A percentile compares a stretch with the other conserved stretches of the same genome.
phyloP scores from a whole-genome alignment of 2,888 invertebrate species.

The Acanthosepion esculentum region DNA sequence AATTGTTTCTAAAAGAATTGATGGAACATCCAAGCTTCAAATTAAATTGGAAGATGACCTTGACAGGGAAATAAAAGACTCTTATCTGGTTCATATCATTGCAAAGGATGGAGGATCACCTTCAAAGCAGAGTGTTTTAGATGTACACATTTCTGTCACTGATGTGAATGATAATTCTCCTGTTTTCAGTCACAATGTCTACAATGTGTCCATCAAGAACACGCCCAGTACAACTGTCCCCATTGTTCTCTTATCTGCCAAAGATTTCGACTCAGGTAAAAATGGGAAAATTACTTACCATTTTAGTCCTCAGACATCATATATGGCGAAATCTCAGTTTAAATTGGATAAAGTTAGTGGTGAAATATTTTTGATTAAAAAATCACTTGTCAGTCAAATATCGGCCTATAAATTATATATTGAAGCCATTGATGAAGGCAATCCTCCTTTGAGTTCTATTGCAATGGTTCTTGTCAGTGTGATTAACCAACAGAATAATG shows the following conservation, averaged over 20 bases:
- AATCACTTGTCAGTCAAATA: not conserved
- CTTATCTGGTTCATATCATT: not conserved
- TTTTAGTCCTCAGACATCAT: not conserved
- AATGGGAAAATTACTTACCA: not conserved
- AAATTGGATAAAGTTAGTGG: not conserved
- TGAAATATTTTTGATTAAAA: not conserved
- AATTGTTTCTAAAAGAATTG: not conserved
- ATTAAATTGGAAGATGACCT: not conserved
- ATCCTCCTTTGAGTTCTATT: not conserved
- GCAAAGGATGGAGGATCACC: not conserved
- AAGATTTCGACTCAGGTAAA: not conserved
- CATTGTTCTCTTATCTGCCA: not conserved
- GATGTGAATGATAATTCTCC: not conserved
- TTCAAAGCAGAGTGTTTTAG: not conserved
- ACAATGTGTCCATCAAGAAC: not conserved
- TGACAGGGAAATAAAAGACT: not conserved
- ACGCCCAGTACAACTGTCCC: not conserved
- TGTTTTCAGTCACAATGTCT: not conserved
- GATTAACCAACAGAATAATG: not conserved
- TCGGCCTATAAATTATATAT: not conserved
- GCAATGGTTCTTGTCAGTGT: not conserved
- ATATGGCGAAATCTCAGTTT: not conserved
- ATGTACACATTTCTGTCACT: not conserved
- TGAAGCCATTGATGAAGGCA: not conserved
- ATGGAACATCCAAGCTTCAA: not conserved